Conservation (phyloP, 1,140 invertebrate species). For the Tribolium madens region DNA sequence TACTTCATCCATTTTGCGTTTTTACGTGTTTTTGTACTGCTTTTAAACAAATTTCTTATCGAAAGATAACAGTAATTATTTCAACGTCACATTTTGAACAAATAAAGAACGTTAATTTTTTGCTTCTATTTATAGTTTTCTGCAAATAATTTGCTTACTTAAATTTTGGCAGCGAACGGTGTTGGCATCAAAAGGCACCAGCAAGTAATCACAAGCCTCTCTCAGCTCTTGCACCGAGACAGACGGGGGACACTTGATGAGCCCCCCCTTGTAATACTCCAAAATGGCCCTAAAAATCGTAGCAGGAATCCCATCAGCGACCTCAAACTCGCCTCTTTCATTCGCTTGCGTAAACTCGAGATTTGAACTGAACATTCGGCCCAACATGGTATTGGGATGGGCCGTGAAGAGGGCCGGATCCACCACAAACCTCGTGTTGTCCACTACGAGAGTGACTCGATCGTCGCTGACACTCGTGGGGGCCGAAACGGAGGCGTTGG, state of each 20-base stretch:
- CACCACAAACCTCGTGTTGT: constrained; percentile 91
- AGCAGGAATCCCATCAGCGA: constrained; percentile 98
- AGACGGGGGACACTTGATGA: constrained; percentile 87
- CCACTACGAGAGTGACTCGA: constrained; percentile 90
- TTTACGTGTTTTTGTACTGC: no score
- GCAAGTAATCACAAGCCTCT: constrained; percentile 98
- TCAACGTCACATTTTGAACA: no score
- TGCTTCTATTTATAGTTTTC: no score
- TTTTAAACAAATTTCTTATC: no score
- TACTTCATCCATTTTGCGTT: no score
- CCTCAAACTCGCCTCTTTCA: constrained; percentile 96
- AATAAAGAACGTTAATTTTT: no score
- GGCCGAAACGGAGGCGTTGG: constrained; percentile 31
- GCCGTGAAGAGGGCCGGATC: constrained; percentile 92
- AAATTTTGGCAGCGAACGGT: constrained; percentile 97
- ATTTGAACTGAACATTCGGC: constrained; percentile 96
- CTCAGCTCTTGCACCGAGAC: constrained; percentile 93
- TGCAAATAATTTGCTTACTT: constrained; percentile 75
- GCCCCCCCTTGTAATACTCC: constrained; percentile 93
- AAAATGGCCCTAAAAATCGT: constrained; percentile 95
- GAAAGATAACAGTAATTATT: no score
- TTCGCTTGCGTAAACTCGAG: constrained; percentile 94
- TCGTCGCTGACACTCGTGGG: constrained; percentile 71
- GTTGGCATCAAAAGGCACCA: constrained; percentile 96
- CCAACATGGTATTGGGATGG: constrained; percentile 94